These are phyloP conservation scores for Eristalis tenax DNA, from an alignment of 2,888 invertebrate genomes.

Conservation along the genomic window DNA sequence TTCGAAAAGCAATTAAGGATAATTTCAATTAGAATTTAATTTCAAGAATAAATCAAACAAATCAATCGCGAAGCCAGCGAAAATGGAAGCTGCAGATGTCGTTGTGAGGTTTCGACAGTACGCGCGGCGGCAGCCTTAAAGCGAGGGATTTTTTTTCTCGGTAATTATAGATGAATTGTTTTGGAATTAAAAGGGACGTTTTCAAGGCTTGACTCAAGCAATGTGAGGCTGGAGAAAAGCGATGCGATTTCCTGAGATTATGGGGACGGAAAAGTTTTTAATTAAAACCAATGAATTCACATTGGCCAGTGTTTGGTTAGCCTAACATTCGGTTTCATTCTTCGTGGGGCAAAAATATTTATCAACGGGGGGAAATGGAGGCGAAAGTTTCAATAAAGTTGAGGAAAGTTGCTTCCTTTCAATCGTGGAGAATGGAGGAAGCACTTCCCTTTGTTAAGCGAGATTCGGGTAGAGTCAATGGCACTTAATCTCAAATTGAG, in stretches of 20 bases:
- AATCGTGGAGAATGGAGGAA: neutral
- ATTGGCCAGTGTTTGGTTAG: neutral
- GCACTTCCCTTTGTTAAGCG: neutral
- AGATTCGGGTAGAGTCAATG: neutral
- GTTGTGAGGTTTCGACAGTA: neutral
- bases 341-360: neutral
- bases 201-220: slow-evolving; percentile 17
- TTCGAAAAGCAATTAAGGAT: slow-evolving; percentile 42
- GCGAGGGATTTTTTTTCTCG: neutral
- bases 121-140: neutral
- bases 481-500: neutral
- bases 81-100: slow-evolving; percentile 3
- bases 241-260: neutral
- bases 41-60: slow-evolving; percentile 12
- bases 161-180: slow-evolving; percentile 34
- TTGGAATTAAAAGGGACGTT: slow-evolving; percentile 15
- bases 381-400: neutral
- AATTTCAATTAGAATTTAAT: slow-evolving; percentile 56
- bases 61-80: neutral
- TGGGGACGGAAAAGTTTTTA: slow-evolving; percentile 23
- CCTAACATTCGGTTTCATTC: neutral
- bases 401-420: neutral
- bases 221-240: neutral
- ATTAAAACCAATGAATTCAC: slow-evolving; percentile 31
- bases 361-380: neutral